Conservation (phyloP, 2,888 invertebrate species). For the Andrena praecox region DNA sequence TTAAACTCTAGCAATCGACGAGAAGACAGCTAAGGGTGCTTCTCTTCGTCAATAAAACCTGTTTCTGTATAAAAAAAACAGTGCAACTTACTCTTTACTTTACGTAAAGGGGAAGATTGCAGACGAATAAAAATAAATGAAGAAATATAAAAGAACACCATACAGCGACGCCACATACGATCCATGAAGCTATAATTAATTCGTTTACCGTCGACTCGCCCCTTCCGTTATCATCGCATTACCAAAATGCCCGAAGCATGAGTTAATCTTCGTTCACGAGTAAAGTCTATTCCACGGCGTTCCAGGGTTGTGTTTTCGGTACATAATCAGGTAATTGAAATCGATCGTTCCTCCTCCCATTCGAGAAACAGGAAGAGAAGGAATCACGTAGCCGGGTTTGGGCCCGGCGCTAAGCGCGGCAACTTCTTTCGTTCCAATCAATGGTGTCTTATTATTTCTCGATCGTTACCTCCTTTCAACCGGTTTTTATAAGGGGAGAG, state of each 20-base stretch:
- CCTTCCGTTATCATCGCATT: not conserved
- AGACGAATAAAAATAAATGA: too few species aligned
- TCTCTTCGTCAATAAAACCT: too few species aligned
- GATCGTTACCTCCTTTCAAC: conserved; percentile 32
- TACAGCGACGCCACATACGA: too few species aligned
- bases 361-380: conserved; percentile 7
- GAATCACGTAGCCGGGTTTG: not conserved
- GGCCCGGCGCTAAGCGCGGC: conserved; percentile 4
- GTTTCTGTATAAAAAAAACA: too few species aligned
- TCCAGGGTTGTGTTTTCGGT: conserved; percentile 8
- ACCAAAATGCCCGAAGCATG: not conserved
- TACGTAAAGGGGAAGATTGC: too few species aligned
- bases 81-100: too few species aligned
- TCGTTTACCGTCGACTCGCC: not conserved
- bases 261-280: not conserved
- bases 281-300: conserved; percentile 13
- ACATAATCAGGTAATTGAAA: conserved; percentile 42
- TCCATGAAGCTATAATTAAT: not conserved
- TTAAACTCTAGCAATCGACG: too few species aligned
- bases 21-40: too few species aligned
- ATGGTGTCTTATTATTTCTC: conserved; percentile 43
- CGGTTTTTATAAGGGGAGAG: conserved; percentile 22
- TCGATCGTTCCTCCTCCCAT: conserved; percentile 15
- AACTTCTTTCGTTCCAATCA: conserved; percentile 38
- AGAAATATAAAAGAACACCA: too few species aligned